Conservation (phyloP, 2,113 vertebrate genomes). For the Pseudorhombus dupliciocellatus region DNA sequence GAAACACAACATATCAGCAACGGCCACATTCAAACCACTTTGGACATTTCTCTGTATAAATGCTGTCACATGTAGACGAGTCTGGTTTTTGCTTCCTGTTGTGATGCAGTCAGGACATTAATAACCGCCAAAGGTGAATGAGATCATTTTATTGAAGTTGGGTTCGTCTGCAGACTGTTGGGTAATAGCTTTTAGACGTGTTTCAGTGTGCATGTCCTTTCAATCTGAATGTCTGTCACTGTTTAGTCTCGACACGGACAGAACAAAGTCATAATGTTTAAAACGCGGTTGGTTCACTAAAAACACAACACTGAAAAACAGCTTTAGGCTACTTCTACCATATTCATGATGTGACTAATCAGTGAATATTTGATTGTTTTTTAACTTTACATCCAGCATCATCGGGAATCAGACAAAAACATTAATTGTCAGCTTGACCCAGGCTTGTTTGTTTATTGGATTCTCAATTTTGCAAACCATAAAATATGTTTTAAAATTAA, state of each 20-base stretch:
- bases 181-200: not conserved
- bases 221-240: not conserved
- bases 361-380: too few species aligned
- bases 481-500: too few species aligned
- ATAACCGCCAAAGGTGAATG: not conserved
- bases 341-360: not conserved
- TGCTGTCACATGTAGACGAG: not conserved
- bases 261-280: too few species aligned
- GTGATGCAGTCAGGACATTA: not conserved
- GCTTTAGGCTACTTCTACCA: not conserved
- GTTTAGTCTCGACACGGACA: too few species aligned
- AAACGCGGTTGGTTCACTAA: too few species aligned
- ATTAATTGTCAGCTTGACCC: not conserved
- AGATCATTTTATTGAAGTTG: not conserved
- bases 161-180: not conserved
- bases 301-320: too few species aligned
- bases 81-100: conserved; percentile 43
- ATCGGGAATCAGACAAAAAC: too few species aligned
- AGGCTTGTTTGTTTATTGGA: not conserved
- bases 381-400: too few species aligned
- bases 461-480: not conserved
- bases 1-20: not conserved
- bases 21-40: not conserved
- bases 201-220: not conserved
- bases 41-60: conserved; percentile 27